phyloP scores from a whole-genome alignment of 2,888 invertebrate genomes.

The Cynaeus angustus region DNA sequence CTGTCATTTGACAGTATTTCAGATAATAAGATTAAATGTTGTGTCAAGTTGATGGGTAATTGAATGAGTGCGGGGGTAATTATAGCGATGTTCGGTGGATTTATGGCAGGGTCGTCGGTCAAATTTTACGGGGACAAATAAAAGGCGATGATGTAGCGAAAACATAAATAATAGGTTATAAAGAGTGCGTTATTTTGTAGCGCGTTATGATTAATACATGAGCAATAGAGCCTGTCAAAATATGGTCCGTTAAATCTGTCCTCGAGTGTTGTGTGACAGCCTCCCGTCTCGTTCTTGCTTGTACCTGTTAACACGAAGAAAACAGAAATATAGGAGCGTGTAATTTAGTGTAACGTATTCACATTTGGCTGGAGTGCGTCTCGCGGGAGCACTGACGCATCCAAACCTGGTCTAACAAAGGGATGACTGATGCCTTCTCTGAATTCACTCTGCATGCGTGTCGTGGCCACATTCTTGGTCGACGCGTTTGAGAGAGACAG shows the following conservation, averaged over 20 bases:
- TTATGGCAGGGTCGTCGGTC: constrained; percentile 32
- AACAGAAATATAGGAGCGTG: constrained; percentile 55
- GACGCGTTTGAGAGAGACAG: constrained; percentile 46
- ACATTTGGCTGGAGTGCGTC: constrained; percentile 57
- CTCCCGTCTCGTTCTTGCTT: constrained; percentile 46
- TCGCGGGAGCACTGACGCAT: constrained; percentile 55
- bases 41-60: constrained; percentile 42
- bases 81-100: constrained; percentile 36
- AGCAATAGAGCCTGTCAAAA: constrained; percentile 56
- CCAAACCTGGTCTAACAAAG: constrained; percentile 55
- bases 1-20: constrained; percentile 23
- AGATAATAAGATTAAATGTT: constrained; percentile 42
- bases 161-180: constrained; percentile 46
- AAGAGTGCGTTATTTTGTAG: constrained; percentile 43
- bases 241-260: constrained; percentile 55
- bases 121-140: constrained; percentile 32
- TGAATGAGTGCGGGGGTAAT: constrained; percentile 34
- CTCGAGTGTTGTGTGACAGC: constrained; percentile 51
- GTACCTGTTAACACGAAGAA: constrained; percentile 51
- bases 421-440: constrained; percentile 57
- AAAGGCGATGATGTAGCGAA: constrained; percentile 34
- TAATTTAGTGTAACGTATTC: constrained; percentile 59
- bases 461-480: constrained; percentile 55
- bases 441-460: constrained; percentile 54
- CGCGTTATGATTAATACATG: constrained; percentile 52